phyloP scores from a whole-genome alignment of 2,888 invertebrate species.

The Xylota sylvarum region DNA sequence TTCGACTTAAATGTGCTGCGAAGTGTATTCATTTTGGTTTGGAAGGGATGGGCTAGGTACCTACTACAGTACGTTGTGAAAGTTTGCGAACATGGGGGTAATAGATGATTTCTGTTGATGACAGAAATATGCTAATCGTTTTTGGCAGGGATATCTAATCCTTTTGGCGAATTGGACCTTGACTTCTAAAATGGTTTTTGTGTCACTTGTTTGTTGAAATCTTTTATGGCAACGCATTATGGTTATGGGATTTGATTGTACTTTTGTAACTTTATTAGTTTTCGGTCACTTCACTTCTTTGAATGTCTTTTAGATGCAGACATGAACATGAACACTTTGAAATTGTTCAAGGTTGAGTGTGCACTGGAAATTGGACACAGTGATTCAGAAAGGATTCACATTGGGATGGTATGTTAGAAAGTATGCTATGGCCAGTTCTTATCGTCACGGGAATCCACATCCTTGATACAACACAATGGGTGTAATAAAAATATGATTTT shows the following conservation, averaged over 20 bases:
- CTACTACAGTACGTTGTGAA: background rate
- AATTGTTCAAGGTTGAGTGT: no score
- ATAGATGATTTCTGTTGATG: conserved; percentile 40
- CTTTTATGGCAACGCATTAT: background rate
- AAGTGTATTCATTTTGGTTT: conserved; percentile 32
- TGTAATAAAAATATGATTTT: no score
- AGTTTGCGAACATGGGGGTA: conserved; percentile 4
- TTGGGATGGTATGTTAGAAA: no score
- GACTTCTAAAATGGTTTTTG: background rate
- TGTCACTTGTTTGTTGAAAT: background rate
- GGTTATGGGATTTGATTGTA: background rate
- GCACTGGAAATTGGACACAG: no score
- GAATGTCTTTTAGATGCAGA: no score
- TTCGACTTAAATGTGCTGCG: conserved; percentile 36
- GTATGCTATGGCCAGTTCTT: no score
- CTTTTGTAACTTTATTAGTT: background rate
- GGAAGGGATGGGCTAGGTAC: background rate
- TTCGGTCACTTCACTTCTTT: background rate
- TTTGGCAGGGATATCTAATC: conserved; percentile 13
- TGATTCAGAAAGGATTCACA: no score
- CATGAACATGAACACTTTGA: no score
- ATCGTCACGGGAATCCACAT: no score
- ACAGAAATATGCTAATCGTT: conserved; percentile 51
- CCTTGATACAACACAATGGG: no score
- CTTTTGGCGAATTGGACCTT: conserved; percentile 12